Percentiles rank a stretch among this genome's conserved stretches.
Evolutionary conservation across 2,113 vertebrate species (phyloP).

Genomic region (Megaptera novaeangliae): DNA sequence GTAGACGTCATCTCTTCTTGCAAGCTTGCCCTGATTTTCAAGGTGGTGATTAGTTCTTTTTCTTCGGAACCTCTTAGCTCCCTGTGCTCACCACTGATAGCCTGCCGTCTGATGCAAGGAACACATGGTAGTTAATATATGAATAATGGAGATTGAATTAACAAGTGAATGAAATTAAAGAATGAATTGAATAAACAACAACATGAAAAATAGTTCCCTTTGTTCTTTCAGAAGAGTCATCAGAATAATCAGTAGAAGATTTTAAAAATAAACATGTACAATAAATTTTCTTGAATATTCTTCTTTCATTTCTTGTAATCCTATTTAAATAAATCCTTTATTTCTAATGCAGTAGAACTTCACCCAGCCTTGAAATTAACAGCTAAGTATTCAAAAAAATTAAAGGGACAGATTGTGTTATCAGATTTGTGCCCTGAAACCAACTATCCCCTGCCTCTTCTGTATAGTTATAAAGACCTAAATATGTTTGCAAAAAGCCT

Average conservation of each 20-base stretch:
- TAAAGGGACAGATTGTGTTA: slow-evolving; percentile 45
- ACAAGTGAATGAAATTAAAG: slow-evolving; percentile 9
- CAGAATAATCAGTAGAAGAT: background rate
- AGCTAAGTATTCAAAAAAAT: slow-evolving; percentile 37
- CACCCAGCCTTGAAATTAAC: slow-evolving; percentile 39
- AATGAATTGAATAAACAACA: background rate
- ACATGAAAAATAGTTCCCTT: background rate
- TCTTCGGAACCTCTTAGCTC: background rate
- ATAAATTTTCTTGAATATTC: slow-evolving; percentile 35
- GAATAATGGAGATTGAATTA: background rate
- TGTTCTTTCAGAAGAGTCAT: background rate
- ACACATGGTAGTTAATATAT: background rate
- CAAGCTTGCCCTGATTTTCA: background rate
- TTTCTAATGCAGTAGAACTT: background rate
- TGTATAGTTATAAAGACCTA: background rate
- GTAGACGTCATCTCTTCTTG: background rate
- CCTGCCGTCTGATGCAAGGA: background rate
- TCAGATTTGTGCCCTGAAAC: slow-evolving; percentile 36
- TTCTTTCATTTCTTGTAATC: slow-evolving; percentile 17
- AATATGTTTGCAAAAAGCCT: slow-evolving; percentile 48
- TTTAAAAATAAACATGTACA: background rate
- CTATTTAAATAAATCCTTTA: slow-evolving; percentile 40
- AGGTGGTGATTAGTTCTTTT: background rate
- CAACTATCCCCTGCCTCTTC: background rate
- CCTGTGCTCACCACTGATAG: background rate